Evolutionary conservation across 2,888 invertebrate genomes (phyloP).

Genomic region (Chymomyza fuscimana): DNA sequence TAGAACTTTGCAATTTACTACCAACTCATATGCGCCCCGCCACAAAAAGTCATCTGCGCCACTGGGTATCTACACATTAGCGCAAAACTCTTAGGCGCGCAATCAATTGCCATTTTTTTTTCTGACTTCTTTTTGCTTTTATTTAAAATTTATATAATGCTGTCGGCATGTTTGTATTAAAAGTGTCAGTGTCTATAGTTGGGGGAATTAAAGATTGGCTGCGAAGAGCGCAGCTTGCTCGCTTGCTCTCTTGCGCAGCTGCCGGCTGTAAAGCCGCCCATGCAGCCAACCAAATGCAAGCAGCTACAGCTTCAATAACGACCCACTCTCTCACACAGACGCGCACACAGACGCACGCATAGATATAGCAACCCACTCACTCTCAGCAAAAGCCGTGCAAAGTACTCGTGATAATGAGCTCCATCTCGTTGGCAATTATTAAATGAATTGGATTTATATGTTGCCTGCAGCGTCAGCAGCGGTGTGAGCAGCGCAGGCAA

Average conservation of each 20-base stretch:
- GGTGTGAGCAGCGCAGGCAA: constrained; percentile 26
- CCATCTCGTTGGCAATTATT: constrained; percentile 79
- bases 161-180: constrained; percentile 27
- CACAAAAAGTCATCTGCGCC: too few relatives aligned
- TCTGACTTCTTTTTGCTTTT: constrained; percentile 27
- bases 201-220: background rate
- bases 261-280: background rate
- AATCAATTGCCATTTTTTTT: constrained; percentile 49
- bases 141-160: constrained; percentile 44
- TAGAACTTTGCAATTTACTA: too few relatives aligned
- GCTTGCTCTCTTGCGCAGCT: constrained; percentile 24
- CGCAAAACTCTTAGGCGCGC: constrained; percentile 58
- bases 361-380: constrained; percentile 13
- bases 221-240: background rate
- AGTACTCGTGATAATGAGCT: constrained; percentile 77
- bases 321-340: background rate
- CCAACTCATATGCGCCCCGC: too few relatives aligned
- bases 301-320: constrained; percentile 28
- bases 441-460: constrained; percentile 78
- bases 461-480: constrained; percentile 44
- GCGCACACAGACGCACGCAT: constrained; percentile 5
- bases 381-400: constrained; percentile 68
- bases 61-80: constrained; percentile 42
- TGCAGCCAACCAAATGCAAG: constrained; percentile 39
- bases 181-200: background rate